A percentile compares a stretch with the other conserved stretches of the same genome.
phyloP scores from a whole-genome alignment of 2,113 vertebrate species.

The Tachysurus vachellii region DNA sequence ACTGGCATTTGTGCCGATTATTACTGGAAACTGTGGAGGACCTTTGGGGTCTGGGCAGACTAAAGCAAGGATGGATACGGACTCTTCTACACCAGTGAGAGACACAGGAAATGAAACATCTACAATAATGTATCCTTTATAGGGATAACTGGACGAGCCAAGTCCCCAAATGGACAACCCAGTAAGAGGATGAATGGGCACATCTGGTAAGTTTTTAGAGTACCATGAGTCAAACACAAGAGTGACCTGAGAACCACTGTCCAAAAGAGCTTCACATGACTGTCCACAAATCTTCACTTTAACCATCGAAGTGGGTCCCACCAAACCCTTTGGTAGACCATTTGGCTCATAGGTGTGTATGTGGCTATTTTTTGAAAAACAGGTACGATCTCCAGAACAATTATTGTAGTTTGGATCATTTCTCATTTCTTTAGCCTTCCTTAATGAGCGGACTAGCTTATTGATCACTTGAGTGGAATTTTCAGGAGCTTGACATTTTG shows the following conservation, averaged over 20 bases:
- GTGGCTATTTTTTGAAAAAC: too few species aligned
- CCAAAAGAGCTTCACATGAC: conserved; percentile 28
- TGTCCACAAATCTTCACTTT: conserved; percentile 1
- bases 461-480: too few species aligned
- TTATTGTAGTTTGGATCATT: too few species aligned
- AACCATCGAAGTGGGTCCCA: too few species aligned
- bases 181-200: background rate
- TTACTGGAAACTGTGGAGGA: conserved; percentile 22
- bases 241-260: conserved; percentile 51
- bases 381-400: too few species aligned
- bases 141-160: conserved; percentile 43
- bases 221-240: conserved; percentile 45
- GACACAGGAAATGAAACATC: conserved; percentile 21
- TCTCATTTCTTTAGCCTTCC: too few species aligned
- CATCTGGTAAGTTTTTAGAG: background rate
- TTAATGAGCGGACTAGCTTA: too few species aligned
- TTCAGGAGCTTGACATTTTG: too few species aligned
- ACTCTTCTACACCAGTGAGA: background rate
- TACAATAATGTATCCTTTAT: background rate
- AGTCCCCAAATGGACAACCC: conserved; percentile 7
- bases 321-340: too few species aligned
- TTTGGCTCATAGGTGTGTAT: too few species aligned
- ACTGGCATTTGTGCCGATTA: too few species aligned
- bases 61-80: conserved; percentile 26
- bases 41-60: conserved; percentile 36